phyloP scores from a whole-genome alignment of 1,140 invertebrate species.

The Heliothis subflexa region DNA sequence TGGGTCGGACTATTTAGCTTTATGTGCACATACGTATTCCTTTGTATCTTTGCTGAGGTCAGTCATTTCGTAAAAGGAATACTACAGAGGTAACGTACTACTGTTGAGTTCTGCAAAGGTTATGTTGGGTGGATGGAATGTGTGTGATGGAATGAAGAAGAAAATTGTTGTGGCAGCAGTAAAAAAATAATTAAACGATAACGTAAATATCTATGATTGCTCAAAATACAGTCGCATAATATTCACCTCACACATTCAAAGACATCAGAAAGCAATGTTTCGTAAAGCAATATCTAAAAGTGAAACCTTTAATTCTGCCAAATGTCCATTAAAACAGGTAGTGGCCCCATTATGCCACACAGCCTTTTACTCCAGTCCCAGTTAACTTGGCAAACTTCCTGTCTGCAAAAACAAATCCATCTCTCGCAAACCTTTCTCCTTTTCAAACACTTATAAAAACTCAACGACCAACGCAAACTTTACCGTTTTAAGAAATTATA shows the following conservation, averaged over 20 bases:
- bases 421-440: constrained; percentile 17
- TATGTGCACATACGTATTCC: background rate
- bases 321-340: constrained; percentile 13
- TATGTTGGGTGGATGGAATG: no score
- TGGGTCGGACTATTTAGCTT: background rate
- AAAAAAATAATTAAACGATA: no score
- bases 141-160: no score
- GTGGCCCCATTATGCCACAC: background rate
- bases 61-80: background rate
- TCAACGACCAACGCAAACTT: constrained; percentile 16
- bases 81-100: no score
- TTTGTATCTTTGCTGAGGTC: background rate
- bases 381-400: constrained; percentile 31
- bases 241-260: no score
- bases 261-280: no score
- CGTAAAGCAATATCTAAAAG: no score
- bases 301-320: background rate
- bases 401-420: constrained; percentile 38
- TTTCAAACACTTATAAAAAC: constrained; percentile 40
- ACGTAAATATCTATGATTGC: no score
- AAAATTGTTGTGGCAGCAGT: no score
- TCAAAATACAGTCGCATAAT: no score
- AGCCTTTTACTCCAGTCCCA: constrained; percentile 7
- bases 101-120: no score
- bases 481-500: constrained; percentile 29